Evolutionary conservation across 1,140 invertebrate genomes (phyloP).

Genomic region (Drosophila melanogaster): DNA sequence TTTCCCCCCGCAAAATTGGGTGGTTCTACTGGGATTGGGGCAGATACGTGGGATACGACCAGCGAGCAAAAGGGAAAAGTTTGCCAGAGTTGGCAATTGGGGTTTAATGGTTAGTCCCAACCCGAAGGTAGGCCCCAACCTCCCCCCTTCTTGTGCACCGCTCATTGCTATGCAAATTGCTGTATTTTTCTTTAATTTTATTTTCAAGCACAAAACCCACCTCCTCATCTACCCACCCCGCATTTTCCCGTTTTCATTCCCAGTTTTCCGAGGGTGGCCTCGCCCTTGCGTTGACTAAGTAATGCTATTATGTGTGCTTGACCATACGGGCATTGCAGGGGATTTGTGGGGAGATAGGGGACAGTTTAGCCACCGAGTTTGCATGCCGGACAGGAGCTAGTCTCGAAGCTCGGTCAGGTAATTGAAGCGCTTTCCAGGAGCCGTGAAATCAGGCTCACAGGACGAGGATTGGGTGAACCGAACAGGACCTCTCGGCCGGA

Average conservation of each 20-base stretch:
- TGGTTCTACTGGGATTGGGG: constrained; percentile 19
- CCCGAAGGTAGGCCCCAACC: constrained; percentile 1
- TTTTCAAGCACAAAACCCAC: constrained; percentile 53
- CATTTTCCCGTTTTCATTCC: constrained; percentile 3
- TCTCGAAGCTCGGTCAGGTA: constrained; percentile 39
- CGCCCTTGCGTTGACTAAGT: constrained; percentile 33
- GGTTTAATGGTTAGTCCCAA: constrained; percentile 49
- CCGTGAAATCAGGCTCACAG: constrained; percentile 7
- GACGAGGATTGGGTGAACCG: background rate
- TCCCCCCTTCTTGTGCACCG: constrained; percentile 17
- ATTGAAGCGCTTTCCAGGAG: constrained; percentile 55
- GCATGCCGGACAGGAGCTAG: constrained; percentile 11
- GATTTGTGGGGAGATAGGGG: constrained; percentile 19
- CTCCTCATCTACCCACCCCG: background rate
- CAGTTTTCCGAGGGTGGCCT: constrained; percentile 10
- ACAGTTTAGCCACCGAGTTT: constrained; percentile 21
- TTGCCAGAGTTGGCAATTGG: constrained; percentile 46
- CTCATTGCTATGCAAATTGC: constrained; percentile 79
- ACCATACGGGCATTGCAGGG: constrained; percentile 30
- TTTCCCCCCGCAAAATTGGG: background rate
- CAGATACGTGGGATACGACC: background rate
- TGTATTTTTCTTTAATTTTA: constrained; percentile 77
- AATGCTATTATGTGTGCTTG: constrained; percentile 58
- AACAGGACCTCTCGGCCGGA: constrained; percentile 23
- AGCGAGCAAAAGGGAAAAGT: constrained; percentile 53